These are phyloP conservation scores for Sarcophaga carnaria DNA, from an alignment of 2,888 invertebrate genomes.

Conservation along the genomic window DNA sequence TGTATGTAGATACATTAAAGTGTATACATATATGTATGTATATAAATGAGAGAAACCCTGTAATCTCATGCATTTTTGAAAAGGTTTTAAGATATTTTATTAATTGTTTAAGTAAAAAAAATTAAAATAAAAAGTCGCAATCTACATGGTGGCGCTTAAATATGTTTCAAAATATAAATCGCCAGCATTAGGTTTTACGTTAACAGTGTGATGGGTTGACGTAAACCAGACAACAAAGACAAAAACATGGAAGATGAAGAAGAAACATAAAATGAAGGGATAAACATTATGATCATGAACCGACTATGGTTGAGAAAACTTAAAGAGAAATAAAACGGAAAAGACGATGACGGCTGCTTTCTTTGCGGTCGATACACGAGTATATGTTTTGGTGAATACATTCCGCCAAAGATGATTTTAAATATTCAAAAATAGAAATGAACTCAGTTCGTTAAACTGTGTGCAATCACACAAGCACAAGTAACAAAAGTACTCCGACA, in stretches of 20 bases:
- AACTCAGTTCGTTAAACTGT: slow-evolving; percentile 82
- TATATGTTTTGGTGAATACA: background rate
- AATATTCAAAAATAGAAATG: slow-evolving; percentile 82
- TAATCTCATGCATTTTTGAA: no score
- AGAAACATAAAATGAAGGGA: slow-evolving; percentile 26
- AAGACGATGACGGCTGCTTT: slow-evolving; percentile 41
- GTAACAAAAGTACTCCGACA: slow-evolving; percentile 1
- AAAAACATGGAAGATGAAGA: background rate
- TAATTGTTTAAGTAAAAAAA: background rate
- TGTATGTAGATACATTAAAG: no score
- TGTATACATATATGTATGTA: no score
- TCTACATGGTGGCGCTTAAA: background rate
- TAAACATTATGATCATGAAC: slow-evolving; percentile 63
- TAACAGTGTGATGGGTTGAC: no score
- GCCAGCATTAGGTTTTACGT: no score
- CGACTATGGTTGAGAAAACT: slow-evolving; percentile 56
- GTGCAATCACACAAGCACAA: slow-evolving; percentile 46
- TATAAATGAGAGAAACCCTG: no score
- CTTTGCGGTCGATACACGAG: slow-evolving; percentile 9
- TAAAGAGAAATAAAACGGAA: slow-evolving; percentile 38
- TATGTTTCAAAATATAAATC: background rate
- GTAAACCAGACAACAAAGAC: background rate
- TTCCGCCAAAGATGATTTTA: slow-evolving; percentile 68
- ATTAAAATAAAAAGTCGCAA: background rate
- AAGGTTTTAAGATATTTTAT: no score